Percentiles rank a stretch among this genome's conserved stretches.
Evolutionary conservation across 2,113 vertebrate species (phyloP).

Genomic region (Corydoras sp.): DNA sequence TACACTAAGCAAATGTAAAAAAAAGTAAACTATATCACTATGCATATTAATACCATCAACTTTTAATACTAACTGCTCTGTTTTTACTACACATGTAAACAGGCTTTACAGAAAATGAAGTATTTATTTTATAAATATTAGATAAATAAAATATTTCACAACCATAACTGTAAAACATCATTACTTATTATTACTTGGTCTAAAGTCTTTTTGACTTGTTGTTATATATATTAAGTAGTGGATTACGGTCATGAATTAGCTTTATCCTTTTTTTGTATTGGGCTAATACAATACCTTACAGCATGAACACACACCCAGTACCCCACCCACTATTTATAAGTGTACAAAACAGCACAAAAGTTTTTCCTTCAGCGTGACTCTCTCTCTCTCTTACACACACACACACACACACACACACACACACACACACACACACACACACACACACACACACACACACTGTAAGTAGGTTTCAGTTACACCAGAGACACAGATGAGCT

Average conservation of each 20-base stretch:
- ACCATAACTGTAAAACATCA: too few species aligned
- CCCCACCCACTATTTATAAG: conserved; percentile 8
- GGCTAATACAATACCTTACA: neutral
- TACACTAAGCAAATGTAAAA: too few species aligned
- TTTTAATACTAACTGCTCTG: too few species aligned
- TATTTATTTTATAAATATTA: too few species aligned
- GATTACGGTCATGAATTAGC: neutral
- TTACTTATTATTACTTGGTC: too few species aligned
- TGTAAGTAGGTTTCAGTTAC: neutral
- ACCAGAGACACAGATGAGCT: neutral
- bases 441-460: neutral
- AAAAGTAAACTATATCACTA: too few species aligned
- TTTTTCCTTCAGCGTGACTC: neutral
- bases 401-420: neutral
- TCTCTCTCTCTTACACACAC: neutral
- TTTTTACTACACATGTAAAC: too few species aligned
- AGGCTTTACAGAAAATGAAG: too few species aligned
- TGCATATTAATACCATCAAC: too few species aligned
- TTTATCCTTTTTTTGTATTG: neutral
- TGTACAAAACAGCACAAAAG: neutral
- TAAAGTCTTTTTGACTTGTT: neutral
- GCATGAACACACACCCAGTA: neutral
- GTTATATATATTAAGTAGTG: neutral
- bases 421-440: neutral
- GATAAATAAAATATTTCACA: too few species aligned